Evolutionary conservation across 2,797 vertebrate species (phyloP).

Genomic region (Dendrocincla tyrannina): DNA sequence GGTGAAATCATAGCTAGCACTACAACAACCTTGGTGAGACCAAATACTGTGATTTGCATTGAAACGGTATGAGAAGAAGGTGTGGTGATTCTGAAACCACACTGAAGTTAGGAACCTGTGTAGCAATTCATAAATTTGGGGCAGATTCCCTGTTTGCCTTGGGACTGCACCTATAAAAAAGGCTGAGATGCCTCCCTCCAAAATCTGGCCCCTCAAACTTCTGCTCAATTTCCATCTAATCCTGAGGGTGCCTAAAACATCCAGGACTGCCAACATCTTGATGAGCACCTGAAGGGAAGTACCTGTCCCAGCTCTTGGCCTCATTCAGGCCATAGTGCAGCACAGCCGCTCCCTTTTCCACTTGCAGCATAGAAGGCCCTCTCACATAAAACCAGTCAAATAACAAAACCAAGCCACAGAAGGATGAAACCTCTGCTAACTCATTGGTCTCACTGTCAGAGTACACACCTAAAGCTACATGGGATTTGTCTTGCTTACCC

Average conservation of each 20-base stretch:
- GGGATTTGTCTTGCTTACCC: not conserved
- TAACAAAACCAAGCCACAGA: not conserved
- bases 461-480: accelerated
- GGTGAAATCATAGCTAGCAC: not conserved
- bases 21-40: not conserved
- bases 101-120: not conserved
- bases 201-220: not conserved
- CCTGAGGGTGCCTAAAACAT: not conserved
- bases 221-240: not conserved
- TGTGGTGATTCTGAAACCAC: not conserved
- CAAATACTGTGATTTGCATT: not conserved
- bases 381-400: not conserved
- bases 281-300: not conserved
- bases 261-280: not conserved
- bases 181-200: not conserved
- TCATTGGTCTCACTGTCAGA: not conserved
- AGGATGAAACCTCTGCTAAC: not conserved
- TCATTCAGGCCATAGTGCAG: not conserved
- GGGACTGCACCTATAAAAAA: not conserved
- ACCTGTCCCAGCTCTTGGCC: not conserved
- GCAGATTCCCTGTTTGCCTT: not conserved
- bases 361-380: not conserved
- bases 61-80: not conserved
- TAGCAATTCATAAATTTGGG: not conserved
- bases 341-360: not conserved